Conservation (phyloP, 2,113 vertebrate genomes). For the Dipodomys spectabilis region DNA sequence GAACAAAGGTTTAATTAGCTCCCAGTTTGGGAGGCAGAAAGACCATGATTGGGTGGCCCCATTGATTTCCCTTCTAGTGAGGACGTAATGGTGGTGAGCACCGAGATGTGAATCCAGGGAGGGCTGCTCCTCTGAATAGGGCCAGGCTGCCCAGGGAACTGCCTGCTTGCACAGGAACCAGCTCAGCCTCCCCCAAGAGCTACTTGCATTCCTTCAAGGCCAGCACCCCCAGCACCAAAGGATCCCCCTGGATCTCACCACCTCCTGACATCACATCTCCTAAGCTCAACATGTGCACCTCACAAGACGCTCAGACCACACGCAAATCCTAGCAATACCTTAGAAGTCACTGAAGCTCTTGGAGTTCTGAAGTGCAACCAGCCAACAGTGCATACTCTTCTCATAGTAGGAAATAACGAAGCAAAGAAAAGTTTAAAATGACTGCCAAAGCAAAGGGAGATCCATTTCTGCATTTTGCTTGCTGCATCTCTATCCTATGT, state of each 20-base stretch:
- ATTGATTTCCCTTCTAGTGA: not conserved
- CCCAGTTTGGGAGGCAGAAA: not conserved
- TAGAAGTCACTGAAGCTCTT: not conserved
- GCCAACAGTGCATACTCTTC: not conserved
- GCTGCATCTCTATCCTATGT: not conserved
- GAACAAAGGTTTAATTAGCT: not conserved
- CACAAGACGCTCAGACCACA: not conserved
- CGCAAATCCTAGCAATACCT: not conserved
- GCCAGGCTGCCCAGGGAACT: not conserved
- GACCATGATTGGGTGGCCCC: not conserved
- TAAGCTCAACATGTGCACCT: too few species aligned
- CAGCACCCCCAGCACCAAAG: too few species aligned
- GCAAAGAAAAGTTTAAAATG: not conserved
- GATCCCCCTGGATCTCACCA: too few species aligned
- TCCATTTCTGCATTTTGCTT: not conserved
- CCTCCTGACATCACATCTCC: too few species aligned
- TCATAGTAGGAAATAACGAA: not conserved
- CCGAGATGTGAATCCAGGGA: not conserved
- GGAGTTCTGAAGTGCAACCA: not conserved
- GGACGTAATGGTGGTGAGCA: not conserved
- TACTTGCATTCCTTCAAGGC: not conserved
- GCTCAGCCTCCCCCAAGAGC: too few species aligned
- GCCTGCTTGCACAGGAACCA: not conserved
- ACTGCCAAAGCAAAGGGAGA: not conserved
- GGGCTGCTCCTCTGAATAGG: too few species aligned